These are phyloP conservation scores for Bucorvus abyssinicus DNA, from an alignment of 2,797 vertebrate genomes.

Conservation along the genomic window DNA sequence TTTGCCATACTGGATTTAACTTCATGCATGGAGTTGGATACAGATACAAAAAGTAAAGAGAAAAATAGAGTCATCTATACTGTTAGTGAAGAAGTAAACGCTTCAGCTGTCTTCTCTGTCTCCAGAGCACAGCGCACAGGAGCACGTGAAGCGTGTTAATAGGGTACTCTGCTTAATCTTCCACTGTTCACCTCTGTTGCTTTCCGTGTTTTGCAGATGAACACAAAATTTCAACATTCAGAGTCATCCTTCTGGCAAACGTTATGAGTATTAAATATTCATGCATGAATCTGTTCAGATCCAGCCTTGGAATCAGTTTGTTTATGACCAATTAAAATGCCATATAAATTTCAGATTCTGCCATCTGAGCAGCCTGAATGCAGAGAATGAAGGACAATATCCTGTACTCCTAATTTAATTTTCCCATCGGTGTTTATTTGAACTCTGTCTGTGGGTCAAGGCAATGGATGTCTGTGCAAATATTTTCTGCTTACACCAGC, in stretches of 20 bases:
- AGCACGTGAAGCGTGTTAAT: not conserved
- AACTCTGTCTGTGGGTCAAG: conserved; percentile 55
- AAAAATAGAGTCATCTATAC: not conserved
- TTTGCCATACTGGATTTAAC: not conserved
- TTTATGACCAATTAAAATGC: conserved; percentile 46
- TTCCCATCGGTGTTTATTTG: conserved; percentile 59
- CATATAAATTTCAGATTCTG: conserved; percentile 54
- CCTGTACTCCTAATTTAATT: conserved; percentile 61
- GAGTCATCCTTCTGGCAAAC: not conserved
- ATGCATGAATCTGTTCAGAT: conserved; percentile 21
- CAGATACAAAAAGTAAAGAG: not conserved
- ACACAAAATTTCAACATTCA: not conserved
- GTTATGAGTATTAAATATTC: conserved; percentile 15
- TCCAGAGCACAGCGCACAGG: not conserved
- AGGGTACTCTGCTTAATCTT: not conserved
- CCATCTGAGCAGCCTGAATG: conserved; percentile 53
- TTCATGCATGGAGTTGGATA: not conserved
- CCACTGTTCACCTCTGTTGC: not conserved
- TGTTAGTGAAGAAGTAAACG: not conserved
- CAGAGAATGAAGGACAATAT: conserved; percentile 65
- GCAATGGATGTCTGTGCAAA: conserved; percentile 38
- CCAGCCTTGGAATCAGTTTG: conserved; percentile 7
- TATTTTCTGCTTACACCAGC: not conserved
- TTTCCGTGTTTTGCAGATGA: not conserved
- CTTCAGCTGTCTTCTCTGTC: not conserved